Percentiles rank a stretch among this genome's conserved stretches.
Evolutionary conservation across 2,888 invertebrate species (phyloP).

Genomic region (Heliconius ismenius): DNA sequence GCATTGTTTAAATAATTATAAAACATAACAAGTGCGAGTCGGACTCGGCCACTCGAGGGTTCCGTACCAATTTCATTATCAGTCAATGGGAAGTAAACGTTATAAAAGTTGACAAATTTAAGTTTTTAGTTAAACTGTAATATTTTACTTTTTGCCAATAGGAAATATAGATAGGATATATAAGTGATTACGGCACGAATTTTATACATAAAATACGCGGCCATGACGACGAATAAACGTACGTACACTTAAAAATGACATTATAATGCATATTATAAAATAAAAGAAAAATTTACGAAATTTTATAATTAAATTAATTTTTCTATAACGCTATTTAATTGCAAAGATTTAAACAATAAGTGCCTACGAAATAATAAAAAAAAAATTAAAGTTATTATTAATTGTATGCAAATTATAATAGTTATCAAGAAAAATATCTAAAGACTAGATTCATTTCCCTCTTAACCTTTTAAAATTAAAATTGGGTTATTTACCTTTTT

Average conservation of each 20-base stretch:
- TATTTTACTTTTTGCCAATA: no score
- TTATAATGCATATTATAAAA: not conserved
- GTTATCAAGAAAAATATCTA: not conserved
- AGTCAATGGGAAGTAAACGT: no score
- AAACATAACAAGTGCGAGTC: no score
- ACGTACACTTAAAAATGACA: not conserved
- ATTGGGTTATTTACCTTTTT: not conserved
- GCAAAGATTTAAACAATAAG: not conserved
- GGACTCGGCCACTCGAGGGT: no score
- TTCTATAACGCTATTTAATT: conserved; percentile 17
- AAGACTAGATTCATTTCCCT: not conserved
- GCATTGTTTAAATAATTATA: no score
- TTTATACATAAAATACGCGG: no score
- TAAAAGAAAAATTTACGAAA: not conserved
- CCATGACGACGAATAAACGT: no score
- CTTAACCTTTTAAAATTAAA: not conserved
- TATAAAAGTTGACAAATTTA: no score
- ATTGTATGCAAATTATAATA: not conserved
- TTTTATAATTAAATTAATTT: not conserved
- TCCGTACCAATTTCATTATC: no score
- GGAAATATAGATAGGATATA: not conserved
- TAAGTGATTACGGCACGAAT: no score
- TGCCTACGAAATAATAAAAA: not conserved
- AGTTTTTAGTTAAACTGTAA: no score
- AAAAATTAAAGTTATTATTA: not conserved